These are phyloP conservation scores for Ailuropoda melanoleuca DNA, from an alignment of 2,113 vertebrate species.

Conservation along the genomic window DNA sequence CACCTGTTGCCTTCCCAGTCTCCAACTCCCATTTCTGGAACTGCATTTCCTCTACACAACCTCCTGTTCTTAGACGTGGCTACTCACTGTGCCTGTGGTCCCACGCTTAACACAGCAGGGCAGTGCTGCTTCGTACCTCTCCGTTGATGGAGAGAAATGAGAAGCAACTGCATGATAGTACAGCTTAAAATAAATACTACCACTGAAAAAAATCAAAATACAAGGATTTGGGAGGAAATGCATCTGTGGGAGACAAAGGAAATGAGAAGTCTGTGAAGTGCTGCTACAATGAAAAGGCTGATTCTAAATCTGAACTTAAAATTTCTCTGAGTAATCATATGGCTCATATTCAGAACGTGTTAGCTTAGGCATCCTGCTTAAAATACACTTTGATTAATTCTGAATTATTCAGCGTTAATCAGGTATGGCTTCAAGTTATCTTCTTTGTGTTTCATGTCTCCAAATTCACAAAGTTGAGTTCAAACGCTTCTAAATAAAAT, in stretches of 20 bases:
- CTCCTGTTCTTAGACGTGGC: not conserved
- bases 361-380: slow-evolving; percentile 53
- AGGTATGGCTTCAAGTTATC: slow-evolving; percentile 31
- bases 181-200: slow-evolving; percentile 41
- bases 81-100: not conserved
- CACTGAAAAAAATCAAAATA: not conserved
- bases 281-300: slow-evolving; percentile 60
- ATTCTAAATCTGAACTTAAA: slow-evolving; percentile 65
- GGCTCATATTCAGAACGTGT: slow-evolving; percentile 46
- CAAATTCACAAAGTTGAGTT: slow-evolving; percentile 32
- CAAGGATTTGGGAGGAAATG: not conserved
- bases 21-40: not conserved
- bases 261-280: slow-evolving; percentile 38
- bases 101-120: not conserved
- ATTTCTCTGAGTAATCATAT: slow-evolving; percentile 32
- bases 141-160: not conserved
- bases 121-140: not conserved
- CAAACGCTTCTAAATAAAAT: slow-evolving; percentile 27
- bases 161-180: not conserved
- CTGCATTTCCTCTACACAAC: not conserved
- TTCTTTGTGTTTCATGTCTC: slow-evolving; percentile 9
- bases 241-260: slow-evolving; percentile 55
- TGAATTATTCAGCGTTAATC: slow-evolving; percentile 66
- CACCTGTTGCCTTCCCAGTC: not conserved
- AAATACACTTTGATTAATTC: slow-evolving; percentile 70